Evolutionary conservation across 2,888 invertebrate genomes (phyloP).

Genomic region (Iselma pallidipennis): DNA sequence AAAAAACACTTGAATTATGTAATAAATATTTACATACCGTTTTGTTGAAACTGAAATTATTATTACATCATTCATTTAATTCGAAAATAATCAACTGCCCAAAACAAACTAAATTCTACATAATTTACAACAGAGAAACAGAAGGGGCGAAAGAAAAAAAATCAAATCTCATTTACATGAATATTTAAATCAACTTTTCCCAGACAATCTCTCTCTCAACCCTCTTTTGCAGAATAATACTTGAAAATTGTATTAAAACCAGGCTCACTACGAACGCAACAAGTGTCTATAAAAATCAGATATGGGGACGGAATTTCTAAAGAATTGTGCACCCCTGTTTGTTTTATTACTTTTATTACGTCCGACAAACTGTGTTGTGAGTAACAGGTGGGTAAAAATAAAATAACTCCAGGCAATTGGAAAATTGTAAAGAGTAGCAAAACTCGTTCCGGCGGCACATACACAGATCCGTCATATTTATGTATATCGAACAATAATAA

Average conservation of each 20-base stretch:
- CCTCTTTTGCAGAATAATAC: slow-evolving; percentile 37
- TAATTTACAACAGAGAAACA: too few species aligned
- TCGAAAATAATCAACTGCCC: too few species aligned
- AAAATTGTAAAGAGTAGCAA: slow-evolving; percentile 40
- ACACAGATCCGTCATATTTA: too few species aligned
- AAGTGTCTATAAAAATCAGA: slow-evolving; percentile 55
- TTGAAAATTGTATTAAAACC: slow-evolving; percentile 43
- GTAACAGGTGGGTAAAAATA: slow-evolving; percentile 53
- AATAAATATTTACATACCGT: too few species aligned
- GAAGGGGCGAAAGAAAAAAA: slow-evolving; percentile 2
- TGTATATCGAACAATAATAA: too few species aligned
- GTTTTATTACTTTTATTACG: slow-evolving; percentile 55
- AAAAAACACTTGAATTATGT: too few species aligned
- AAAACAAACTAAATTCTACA: too few species aligned
- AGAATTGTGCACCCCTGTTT: slow-evolving; percentile 52
- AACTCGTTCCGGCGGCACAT: slow-evolving; percentile 37
- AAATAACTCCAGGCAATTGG: slow-evolving; percentile 52
- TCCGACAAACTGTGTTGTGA: slow-evolving; percentile 46
- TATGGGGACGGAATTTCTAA: slow-evolving; percentile 51
- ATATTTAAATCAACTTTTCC: slow-evolving; percentile 34
- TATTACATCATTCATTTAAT: too few species aligned
- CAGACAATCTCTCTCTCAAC: slow-evolving; percentile 24
- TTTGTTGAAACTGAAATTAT: too few species aligned
- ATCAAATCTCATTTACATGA: slow-evolving; percentile 24
- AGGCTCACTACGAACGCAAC: slow-evolving; percentile 43